Evolutionary conservation across 2,888 invertebrate species (phyloP).

Genomic region (Oscheius myriophilus): DNA sequence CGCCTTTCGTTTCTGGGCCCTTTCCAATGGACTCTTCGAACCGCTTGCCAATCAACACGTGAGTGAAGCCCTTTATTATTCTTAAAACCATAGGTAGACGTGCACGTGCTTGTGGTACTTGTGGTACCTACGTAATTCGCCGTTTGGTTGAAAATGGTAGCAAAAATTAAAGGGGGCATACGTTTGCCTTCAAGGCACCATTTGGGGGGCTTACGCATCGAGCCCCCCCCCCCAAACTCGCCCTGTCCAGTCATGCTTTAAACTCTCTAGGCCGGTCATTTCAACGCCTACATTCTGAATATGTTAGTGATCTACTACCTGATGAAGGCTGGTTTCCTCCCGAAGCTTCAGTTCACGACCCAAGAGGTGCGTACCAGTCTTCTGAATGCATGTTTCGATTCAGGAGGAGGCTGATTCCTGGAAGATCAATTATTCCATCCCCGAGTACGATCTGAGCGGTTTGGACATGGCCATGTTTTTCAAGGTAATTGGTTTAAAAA

Average conservation of each 20-base stretch:
- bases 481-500: slow-evolving; percentile 16
- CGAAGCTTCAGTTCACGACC: slow-evolving; percentile 9
- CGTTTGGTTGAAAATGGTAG: too few species aligned
- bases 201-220: too few species aligned
- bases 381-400: too few species aligned
- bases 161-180: too few species aligned
- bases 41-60: slow-evolving; percentile 27
- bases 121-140: background rate
- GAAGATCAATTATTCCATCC: slow-evolving; percentile 4
- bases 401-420: background rate
- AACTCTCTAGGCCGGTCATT: slow-evolving; percentile 32
- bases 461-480: slow-evolving; percentile 22
- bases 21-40: slow-evolving; percentile 31
- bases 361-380: background rate
- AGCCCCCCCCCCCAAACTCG: background rate
- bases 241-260: too few species aligned
- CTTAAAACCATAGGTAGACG: background rate
- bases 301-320: slow-evolving; percentile 33
- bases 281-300: slow-evolving; percentile 43
- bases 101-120: background rate
- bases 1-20: slow-evolving; percentile 32
- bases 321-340: slow-evolving; percentile 7
- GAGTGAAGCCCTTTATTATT: background rate
- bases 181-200: too few species aligned
- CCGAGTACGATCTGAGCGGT: background rate